Percentiles rank a stretch among this genome's conserved stretches.
Evolutionary conservation across 1,140 invertebrate genomes (phyloP).

Genomic region (Drosophila cardini): DNA sequence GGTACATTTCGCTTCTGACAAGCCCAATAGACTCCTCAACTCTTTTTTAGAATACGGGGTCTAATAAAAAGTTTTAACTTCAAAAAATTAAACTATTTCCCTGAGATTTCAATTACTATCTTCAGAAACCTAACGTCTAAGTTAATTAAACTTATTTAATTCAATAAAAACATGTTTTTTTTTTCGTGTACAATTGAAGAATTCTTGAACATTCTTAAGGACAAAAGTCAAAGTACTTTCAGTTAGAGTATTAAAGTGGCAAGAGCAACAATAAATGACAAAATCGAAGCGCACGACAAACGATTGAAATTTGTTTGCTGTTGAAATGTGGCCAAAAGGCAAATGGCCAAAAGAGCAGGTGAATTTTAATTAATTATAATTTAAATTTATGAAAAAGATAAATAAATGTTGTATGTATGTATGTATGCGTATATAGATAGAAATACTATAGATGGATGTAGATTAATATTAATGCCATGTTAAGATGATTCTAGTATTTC

Average conservation of each 20-base stretch:
- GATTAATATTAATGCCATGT: slow-evolving; percentile 27
- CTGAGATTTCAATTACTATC: too few species aligned
- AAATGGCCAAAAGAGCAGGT: slow-evolving; percentile 42
- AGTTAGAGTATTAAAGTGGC: slow-evolving; percentile 7
- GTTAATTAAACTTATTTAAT: too few species aligned
- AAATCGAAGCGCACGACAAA: slow-evolving; percentile 76
- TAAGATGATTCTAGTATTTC: slow-evolving; percentile 35
- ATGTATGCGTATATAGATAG: too few species aligned
- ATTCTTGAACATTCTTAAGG: too few species aligned
- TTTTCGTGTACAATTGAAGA: too few species aligned
- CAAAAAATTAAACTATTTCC: too few species aligned
- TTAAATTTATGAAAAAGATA: slow-evolving; percentile 47
- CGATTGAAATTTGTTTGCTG: slow-evolving; percentile 30
- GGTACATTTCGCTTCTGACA: too few species aligned
- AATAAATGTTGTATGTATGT: not conserved
- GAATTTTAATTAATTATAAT: slow-evolving; percentile 38
- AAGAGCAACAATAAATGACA: slow-evolving; percentile 57
- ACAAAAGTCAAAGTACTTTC: not conserved
- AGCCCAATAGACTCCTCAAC: too few species aligned
- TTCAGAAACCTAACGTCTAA: too few species aligned
- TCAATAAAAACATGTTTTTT: too few species aligned
- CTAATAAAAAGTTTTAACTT: too few species aligned
- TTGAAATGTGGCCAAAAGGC: slow-evolving; percentile 39
- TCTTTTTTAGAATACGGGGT: too few species aligned
- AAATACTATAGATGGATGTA: slow-evolving; percentile 9